Evolutionary conservation across 1,140 invertebrate species (phyloP), one percentile per base, ranked within the genome.

Genomic region (Zaprionus inermis): DNA sequence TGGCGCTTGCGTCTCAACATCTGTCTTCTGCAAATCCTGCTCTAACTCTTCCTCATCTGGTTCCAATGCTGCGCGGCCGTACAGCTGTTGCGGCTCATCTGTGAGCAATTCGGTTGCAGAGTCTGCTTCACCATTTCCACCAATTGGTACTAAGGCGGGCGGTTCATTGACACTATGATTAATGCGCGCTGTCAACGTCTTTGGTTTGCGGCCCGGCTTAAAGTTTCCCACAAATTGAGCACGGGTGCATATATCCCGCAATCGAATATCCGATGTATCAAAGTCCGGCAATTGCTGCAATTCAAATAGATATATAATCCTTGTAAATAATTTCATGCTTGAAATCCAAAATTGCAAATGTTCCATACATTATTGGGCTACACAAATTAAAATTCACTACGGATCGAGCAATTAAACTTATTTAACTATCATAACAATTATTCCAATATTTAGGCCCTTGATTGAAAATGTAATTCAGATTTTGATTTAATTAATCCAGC

Each of bases 211-310:
- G 12, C 89, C 90, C 0, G 90, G 79, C 24, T 91, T 92, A 28
- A 92, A 91, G 54, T 77, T 89, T 34, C 79, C 92, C 51, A 77
- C 77, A 60, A 91, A 91, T 78, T 91, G 76, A n/a, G 90, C 86
- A 22, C 90, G 75, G 24, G 88, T 81, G 76, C 85, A 90, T 63
- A 92, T 79, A 80, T 90, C 86, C 46, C 86, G 76, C 60, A 91
- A 57, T 16, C 86, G 73, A 61, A 92, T 88, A 61, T 91, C 90
- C 2, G 74, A 74, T 20, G 83, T 93, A 79, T 91, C 93, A 90
- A 78, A 92, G 81, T 80, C 92, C 76, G 80, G 92, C 78, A 91
- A 92, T 76, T 89, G 92, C 93, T 80, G 83, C 65, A 78, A 92
- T 22, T 58, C 6, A 44, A 58, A 57, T 22, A 51, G 11, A 44